Evolutionary conservation across 2,797 vertebrate species (phyloP), one percentile per base, ranked within the genome.

Genomic region (Capromys pilorides): DNA sequence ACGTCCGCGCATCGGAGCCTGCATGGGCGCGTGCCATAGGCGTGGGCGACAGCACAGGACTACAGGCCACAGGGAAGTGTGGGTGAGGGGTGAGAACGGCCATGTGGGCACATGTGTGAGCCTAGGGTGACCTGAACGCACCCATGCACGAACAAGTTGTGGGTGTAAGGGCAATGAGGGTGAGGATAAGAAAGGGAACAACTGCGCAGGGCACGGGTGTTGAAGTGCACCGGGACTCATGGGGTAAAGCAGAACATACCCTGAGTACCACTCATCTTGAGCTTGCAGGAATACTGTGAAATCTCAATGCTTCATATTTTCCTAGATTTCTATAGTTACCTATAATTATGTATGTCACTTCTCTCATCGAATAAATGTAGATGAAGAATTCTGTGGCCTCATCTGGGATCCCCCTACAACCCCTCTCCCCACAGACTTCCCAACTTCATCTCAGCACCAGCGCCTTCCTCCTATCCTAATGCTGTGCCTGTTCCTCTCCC

Each of bases 201-300:
- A 19, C n/a, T 26, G 11, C 6, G 21, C 21, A 61, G 19, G 8
- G 0, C 16, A 22, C 2, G 19, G 28, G 24, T 11, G 1, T 0
- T 19, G 19, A 66, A 0, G 36, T 6, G 33, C 6, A 6, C 26
- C 1, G 2, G 61, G 49, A 22, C 2, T 19, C 36, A 0, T 1
- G 1, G 4, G 14, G 8, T 4, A 31, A 51, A 12, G 64, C 24
- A 54, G 45, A 84, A n/a, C 51, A 39, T 24, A 78, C 0, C 24
- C 9, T 24, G 59, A 79, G 78, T 14, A 28, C 26, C 64, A 11
- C 0, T 71, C 39, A 3, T n/a, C 80, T 36, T 51, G 36, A 19
- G 51, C 39, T 78, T 28, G 33, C 18, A 31, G 64, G 66, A 81
- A 92, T 33, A 49, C 0, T 77, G 71, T 54, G 33, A 75, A 77